Conservation (phyloP, 2,113 vertebrate genomes). For the Propithecus coquereli region DNA sequence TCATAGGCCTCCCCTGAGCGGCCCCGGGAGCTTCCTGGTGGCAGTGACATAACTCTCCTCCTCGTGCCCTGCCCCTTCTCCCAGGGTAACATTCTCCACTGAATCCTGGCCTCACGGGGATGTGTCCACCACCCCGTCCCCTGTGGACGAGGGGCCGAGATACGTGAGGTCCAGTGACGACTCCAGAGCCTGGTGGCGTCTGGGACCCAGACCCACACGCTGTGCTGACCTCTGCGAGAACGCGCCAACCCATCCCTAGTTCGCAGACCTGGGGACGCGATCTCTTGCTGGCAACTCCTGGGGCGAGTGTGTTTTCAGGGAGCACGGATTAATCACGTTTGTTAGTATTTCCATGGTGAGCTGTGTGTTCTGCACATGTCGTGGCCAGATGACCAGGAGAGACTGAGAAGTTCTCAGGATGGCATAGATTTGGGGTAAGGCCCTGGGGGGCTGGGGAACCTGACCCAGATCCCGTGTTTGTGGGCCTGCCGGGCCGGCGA, state of each 20-base stretch:
- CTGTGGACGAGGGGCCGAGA: rapidly evolving
- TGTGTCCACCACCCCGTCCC: not conserved
- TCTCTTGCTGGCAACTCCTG: not conserved
- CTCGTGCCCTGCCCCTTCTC: not conserved
- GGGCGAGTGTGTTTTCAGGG: not conserved
- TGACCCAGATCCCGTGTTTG: not conserved
- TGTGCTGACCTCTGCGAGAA: not conserved
- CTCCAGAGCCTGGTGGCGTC: rapidly evolving
- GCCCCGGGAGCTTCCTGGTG: not conserved
- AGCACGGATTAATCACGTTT: rapidly evolving
- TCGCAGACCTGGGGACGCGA: not conserved
- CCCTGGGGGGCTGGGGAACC: not conserved
- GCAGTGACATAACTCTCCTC: not conserved
- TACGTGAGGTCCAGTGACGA: not conserved
- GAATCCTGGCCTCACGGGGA: not conserved
- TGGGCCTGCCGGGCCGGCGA: not conserved
- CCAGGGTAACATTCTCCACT: not conserved
- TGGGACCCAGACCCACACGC: rapidly evolving
- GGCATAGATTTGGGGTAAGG: not conserved
- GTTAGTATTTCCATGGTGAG: not conserved
- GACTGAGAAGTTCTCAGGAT: not conserved
- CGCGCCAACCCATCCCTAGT: rapidly evolving
- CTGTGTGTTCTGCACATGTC: rapidly evolving
- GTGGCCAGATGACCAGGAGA: not conserved
- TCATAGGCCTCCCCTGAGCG: no score